These are phyloP conservation scores for Chionomys nivalis DNA, from an alignment of 2,113 vertebrate genomes.

Conservation along the genomic window DNA sequence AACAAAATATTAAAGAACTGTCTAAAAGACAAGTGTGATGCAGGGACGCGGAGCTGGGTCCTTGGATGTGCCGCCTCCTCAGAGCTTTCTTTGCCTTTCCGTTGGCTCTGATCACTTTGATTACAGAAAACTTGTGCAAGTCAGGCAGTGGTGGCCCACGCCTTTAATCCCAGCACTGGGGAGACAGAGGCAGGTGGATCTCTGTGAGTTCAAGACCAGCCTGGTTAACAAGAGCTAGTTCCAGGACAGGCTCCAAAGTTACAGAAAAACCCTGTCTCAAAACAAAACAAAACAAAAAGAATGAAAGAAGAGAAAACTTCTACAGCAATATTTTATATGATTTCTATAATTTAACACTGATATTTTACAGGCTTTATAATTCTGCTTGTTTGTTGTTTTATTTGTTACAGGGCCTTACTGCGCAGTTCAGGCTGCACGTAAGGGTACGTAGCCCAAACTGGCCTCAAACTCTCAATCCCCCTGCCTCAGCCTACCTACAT, in stretches of 20 bases:
- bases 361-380: background rate
- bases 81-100: background rate
- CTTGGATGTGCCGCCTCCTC: background rate
- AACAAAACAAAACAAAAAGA: too few relatives aligned
- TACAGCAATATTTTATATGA: background rate
- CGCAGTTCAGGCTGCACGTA: background rate
- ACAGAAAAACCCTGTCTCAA: too few relatives aligned
- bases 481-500: background rate
- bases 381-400: background rate
- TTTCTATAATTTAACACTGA: background rate
- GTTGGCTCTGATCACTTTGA: background rate
- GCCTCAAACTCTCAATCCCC: background rate
- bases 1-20: background rate
- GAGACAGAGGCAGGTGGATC: too few relatives aligned
- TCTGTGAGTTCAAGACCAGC: too few relatives aligned
- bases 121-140: background rate
- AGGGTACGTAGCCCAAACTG: background rate
- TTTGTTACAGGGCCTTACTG: background rate
- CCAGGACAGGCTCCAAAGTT: too few relatives aligned
- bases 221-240: too few relatives aligned
- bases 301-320: background rate
- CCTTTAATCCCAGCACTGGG: too few relatives aligned
- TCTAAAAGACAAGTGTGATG: background rate
- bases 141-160: too few relatives aligned
- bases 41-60: background rate